Evolutionary conservation across 2,797 vertebrate genomes (phyloP), one percentile per base, ranked within the genome.

Genomic region (Peromyscus nudipes): DNA sequence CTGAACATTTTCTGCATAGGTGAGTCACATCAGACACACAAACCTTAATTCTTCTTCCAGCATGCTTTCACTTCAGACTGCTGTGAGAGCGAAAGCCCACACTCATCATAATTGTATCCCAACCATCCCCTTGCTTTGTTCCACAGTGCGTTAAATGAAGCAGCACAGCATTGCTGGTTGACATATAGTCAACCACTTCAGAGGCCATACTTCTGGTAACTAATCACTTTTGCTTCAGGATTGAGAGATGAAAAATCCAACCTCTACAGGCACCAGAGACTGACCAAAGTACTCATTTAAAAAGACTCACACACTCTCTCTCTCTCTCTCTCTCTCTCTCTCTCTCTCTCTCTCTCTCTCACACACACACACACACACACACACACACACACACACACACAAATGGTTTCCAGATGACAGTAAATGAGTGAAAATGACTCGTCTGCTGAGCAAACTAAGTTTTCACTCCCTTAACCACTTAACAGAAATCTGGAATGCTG

Each of bases 161-260:
- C 89, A 96, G 97, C 95, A 83, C 37, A 85, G 94, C 34, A 95
- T 43, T 87, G 84, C 75, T 95, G 92, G 91, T 86, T 97, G 52
- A 52, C 91, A 95, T 92, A 94, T 96, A 77, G 64, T 92, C 69
- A 89, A 83, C 34, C 55, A 60, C 93, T 84, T 94, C 84, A 96
- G 49, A 57, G 85, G 93, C 89, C 96, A 86, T 4, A 84, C 8
- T 95, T 92, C 97, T 91, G 96, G 84, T 91, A 96, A 96, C 87
- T 96, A 97, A 98, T 97, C 97, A 81, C 97, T 97, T 97, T 77
- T 79, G 82, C 97, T 97, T 95, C 97, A 98, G 95, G 97, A 95
- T 57, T 95, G 65, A 96, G 96, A 96, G 76, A 95, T 98, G 96
- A 95, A 97, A 98, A 98, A 97, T 97, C 92, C 96, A 97, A 97